Conservation (phyloP, 2,113 vertebrate genomes). For the Lota lota region DNA sequence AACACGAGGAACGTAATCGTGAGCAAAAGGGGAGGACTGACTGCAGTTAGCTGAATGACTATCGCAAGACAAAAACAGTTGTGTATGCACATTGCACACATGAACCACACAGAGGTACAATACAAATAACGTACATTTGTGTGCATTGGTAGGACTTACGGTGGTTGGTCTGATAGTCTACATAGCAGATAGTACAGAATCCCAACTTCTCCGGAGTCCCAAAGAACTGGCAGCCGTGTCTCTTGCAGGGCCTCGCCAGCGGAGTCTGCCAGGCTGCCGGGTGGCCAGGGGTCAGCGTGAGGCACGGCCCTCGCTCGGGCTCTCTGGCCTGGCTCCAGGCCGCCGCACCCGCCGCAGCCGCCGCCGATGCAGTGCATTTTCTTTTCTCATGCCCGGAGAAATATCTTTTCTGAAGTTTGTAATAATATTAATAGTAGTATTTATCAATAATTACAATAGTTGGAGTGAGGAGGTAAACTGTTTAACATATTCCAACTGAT, state of each 20-base stretch:
- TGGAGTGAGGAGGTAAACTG: no score
- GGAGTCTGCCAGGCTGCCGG: constrained; percentile 68
- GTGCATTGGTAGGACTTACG: constrained; percentile 73
- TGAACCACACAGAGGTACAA: neutral
- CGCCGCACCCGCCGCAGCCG: constrained; percentile 42
- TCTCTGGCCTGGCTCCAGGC: constrained; percentile 69
- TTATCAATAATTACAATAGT: no score
- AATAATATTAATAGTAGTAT: no score
- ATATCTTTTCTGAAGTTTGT: no score
- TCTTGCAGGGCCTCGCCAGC: constrained; percentile 81
- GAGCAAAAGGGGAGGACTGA: neutral
- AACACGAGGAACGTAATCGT: neutral
- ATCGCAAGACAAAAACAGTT: no score
- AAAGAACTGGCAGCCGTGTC: constrained; percentile 88
- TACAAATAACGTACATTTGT: neutral
- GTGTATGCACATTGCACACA: no score
- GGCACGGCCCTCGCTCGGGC: constrained; percentile 51
- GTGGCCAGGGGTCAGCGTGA: constrained; percentile 59
- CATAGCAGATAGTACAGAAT: constrained; percentile 96
- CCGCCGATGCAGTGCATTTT: no score
- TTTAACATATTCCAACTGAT: no score
- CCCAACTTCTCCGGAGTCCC: constrained; percentile 90
- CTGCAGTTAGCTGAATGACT: no score
- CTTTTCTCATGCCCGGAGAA: no score
- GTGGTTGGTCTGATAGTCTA: constrained; percentile 92